phyloP scores from a whole-genome alignment of 2,888 invertebrate genomes.

The Julus scandinavius region DNA sequence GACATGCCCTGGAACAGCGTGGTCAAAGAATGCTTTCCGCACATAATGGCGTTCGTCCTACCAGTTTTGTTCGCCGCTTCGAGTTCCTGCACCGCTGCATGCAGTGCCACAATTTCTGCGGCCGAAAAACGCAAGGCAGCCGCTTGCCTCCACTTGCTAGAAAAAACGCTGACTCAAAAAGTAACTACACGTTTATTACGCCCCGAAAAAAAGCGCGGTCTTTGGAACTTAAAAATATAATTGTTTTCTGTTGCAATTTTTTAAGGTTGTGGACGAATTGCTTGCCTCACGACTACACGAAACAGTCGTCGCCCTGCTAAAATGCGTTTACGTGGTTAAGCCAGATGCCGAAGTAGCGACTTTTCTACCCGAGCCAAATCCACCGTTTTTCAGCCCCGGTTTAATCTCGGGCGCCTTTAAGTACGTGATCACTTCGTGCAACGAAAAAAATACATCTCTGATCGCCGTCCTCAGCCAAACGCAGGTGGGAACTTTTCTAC shows the following conservation, averaged over 20 bases:
- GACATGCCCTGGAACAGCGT: neutral
- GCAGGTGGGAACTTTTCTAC: no score
- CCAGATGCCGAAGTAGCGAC: neutral
- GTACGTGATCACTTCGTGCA: constrained; percentile 10
- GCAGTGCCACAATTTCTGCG: neutral
- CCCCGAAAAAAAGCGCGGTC: neutral
- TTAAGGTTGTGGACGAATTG: neutral
- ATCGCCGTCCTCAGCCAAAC: neutral
- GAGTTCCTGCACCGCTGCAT: neutral
- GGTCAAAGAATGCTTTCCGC: constrained; percentile 32
- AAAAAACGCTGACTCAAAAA: constrained; percentile 35
- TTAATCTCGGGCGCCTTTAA: neutral
- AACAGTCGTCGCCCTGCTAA: constrained; percentile 21
- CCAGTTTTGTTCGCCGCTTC: neutral
- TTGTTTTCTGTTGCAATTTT: neutral
- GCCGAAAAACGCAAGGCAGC: constrained; percentile 28
- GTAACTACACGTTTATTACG: neutral
- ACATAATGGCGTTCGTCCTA: constrained; percentile 33
- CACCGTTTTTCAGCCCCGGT: neutral
- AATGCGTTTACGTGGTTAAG: neutral
- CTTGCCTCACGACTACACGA: neutral
- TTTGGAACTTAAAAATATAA: no score
- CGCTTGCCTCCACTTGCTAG: neutral
- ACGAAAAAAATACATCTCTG: constrained; percentile 22
- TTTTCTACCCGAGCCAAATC: constrained; percentile 15